phyloP scores from a whole-genome alignment of 1,140 invertebrate species.

The Acarapis woodi region DNA sequence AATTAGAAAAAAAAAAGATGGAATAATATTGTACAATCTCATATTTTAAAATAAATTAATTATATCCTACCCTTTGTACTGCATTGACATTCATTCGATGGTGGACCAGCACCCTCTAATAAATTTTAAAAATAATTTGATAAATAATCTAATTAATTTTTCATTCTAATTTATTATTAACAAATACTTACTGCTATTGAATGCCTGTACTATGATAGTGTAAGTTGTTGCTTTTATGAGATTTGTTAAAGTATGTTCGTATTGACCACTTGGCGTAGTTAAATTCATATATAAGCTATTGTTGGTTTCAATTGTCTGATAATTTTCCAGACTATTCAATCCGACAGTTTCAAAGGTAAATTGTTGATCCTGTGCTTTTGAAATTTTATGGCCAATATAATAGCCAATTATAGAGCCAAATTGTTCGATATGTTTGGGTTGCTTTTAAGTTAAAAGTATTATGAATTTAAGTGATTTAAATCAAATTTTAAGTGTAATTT shows the following conservation, averaged over 20 bases:
- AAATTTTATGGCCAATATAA: conserved; percentile 14
- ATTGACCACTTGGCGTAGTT: too few species aligned
- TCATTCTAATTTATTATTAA: too few species aligned
- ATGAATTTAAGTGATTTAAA: too few species aligned
- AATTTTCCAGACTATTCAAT: conserved; percentile 7
- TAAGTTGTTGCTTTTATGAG: conserved; percentile 8
- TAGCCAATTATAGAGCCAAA: conserved; percentile 19
- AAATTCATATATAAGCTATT: too few species aligned
- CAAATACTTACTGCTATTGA: too few species aligned
- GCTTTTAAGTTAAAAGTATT: background rate
- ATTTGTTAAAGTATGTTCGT: conserved; percentile 2
- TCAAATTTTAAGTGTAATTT: background rate
- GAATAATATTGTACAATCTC: too few species aligned
- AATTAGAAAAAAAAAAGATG: too few species aligned
- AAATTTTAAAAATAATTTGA: too few species aligned
- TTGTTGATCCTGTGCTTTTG: background rate
- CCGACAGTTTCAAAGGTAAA: conserved; percentile 15
- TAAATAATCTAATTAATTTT: too few species aligned
- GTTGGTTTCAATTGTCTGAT: background rate
- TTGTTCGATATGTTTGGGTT: conserved; percentile 2
- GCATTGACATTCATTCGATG: conserved; percentile 42
- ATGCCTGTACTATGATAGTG: conserved; percentile 42
- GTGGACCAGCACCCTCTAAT: conserved; percentile 61
- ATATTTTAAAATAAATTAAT: too few species aligned
- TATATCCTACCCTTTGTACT: too few species aligned